These are phyloP conservation scores for Xenopus borealis DNA, from an alignment of 2,113 vertebrate species.

Conservation along the genomic window DNA sequence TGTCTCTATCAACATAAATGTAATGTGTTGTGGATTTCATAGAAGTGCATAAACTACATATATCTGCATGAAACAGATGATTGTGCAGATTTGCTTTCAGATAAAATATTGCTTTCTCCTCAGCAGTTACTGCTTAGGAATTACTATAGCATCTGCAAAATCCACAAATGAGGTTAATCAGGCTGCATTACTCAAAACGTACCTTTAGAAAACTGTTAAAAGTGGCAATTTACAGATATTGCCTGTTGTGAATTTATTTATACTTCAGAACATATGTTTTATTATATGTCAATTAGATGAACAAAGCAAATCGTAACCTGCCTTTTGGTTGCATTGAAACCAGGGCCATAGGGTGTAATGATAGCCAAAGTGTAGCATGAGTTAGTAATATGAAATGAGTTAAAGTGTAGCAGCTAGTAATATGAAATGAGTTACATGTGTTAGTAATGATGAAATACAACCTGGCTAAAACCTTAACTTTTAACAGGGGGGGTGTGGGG, in stretches of 20 bases:
- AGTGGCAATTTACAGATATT: conserved; percentile 12
- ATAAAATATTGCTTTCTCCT: conserved; percentile 1
- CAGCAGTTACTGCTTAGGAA: not conserved
- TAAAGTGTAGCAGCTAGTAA: too few species aligned
- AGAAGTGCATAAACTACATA: too few species aligned
- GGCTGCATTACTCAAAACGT: not conserved
- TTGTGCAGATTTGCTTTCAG: not conserved
- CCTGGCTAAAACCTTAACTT: too few species aligned
- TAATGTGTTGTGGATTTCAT: not conserved
- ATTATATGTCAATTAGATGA: not conserved
- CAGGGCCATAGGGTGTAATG: not conserved
- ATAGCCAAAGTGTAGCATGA: too few species aligned
- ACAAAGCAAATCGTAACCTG: not conserved
- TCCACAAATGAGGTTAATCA: not conserved
- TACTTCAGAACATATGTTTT: conserved; percentile 4
- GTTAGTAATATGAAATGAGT: too few species aligned
- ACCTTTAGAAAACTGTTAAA: conserved; percentile 8
- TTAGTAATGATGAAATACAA: too few species aligned
- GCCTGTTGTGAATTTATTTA: conserved; percentile 14
- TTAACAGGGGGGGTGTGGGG: too few species aligned
- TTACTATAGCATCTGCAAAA: not conserved
- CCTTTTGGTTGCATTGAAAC: not conserved
- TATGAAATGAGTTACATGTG: too few species aligned
- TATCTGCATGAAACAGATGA: not conserved
- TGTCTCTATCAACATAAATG: conserved; percentile 1